phyloP scores from a whole-genome alignment of 2,113 vertebrate genomes.

The Nothocercus julius region DNA sequence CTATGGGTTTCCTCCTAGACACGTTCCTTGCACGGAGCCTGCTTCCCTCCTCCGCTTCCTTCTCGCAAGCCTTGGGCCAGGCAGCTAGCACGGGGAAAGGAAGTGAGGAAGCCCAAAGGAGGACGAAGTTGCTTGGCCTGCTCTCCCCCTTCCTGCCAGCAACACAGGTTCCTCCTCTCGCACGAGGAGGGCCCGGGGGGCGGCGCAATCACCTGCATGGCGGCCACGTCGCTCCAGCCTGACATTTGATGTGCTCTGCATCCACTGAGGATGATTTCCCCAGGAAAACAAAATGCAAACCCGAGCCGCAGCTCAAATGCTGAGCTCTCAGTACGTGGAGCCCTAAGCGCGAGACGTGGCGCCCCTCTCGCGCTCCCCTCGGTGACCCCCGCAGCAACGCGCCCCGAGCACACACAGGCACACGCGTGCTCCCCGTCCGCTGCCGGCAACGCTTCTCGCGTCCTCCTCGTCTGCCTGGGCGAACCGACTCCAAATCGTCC shows the following conservation, averaged over 20 bases:
- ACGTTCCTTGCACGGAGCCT: neutral
- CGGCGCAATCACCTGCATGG: neutral
- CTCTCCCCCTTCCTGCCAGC: neutral
- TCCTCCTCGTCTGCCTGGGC: neutral
- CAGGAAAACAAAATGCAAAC: neutral
- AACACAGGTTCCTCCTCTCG: neutral
- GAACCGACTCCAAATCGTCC: neutral
- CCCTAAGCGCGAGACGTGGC: neutral
- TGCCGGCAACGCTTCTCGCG: neutral
- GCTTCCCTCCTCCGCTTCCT: neutral
- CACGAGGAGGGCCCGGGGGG: neutral
- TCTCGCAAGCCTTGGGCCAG: neutral
- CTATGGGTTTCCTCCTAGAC: slow-evolving; percentile 5
- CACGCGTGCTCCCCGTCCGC: neutral
- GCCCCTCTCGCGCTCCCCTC: neutral
- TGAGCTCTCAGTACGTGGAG: neutral
- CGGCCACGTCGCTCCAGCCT: neutral
- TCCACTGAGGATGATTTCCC: neutral
- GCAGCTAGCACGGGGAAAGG: neutral
- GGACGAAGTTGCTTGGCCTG: neutral
- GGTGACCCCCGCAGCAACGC: neutral
- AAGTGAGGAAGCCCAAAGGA: neutral
- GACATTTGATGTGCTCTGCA: neutral
- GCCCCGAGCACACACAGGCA: accelerated
- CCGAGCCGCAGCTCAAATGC: neutral